These are phyloP conservation scores for Steinernema khuongi DNA, from an alignment of 1,140 invertebrate genomes.

Conservation along the genomic window DNA sequence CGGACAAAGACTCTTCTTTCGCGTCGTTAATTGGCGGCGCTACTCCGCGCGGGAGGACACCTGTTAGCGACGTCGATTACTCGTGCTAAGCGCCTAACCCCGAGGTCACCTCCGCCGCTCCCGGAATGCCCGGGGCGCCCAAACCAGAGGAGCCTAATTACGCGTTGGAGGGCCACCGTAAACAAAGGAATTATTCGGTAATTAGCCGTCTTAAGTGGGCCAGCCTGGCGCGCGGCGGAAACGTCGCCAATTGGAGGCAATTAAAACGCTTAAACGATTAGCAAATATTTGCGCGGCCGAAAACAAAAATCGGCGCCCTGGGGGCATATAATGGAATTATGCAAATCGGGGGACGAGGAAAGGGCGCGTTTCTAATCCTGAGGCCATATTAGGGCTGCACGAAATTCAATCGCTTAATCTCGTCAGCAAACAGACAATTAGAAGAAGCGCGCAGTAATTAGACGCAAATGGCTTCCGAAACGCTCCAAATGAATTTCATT, in stretches of 20 bases:
- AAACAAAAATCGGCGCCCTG: background rate
- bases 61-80: background rate
- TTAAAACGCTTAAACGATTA: slow-evolving; percentile 15
- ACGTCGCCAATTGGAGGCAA: background rate
- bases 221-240: background rate
- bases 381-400: background rate
- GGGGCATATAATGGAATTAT: slow-evolving; percentile 6
- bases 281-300: background rate
- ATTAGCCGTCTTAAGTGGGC: slow-evolving; percentile 7
- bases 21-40: background rate
- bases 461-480: background rate
- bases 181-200: slow-evolving; percentile 11
- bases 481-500: background rate
- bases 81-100: too few species aligned
- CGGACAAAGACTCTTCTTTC: background rate
- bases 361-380: background rate
- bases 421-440: slow-evolving; percentile 16
- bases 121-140: background rate
- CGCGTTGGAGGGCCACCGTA: background rate
- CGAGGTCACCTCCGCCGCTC: background rate
- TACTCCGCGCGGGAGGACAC: background rate
- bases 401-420: slow-evolving; percentile 17
- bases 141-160: background rate
- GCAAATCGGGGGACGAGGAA: background rate
- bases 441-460: background rate